Evolutionary conservation across 1,140 invertebrate species (phyloP).

Genomic region (Penaeus indicus): DNA sequence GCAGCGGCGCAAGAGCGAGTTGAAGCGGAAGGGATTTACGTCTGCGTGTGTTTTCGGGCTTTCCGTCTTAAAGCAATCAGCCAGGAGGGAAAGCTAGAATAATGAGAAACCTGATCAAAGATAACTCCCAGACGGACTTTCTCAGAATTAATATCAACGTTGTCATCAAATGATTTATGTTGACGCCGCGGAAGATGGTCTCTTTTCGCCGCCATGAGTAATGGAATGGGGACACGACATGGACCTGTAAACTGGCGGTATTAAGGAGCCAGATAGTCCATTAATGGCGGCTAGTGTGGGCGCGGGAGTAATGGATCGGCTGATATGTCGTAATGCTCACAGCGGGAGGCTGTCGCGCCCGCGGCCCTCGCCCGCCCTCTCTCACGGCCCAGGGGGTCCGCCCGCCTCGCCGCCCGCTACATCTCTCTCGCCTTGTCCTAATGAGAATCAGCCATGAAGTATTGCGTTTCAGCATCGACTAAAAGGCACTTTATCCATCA

Average conservation of each 20-base stretch:
- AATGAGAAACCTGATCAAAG: not conserved
- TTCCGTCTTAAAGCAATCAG: no score
- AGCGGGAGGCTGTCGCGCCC: slow-evolving; percentile 47
- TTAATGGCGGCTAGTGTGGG: slow-evolving; percentile 56
- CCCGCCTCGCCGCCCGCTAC: no score
- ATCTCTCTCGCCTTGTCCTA: no score
- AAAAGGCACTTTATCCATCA: no score
- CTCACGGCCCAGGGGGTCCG: slow-evolving; percentile 35
- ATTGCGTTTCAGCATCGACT: no score
- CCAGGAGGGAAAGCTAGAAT: not conserved
- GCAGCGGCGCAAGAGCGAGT: no score
- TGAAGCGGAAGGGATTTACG: no score
- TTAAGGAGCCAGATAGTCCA: slow-evolving; percentile 62
- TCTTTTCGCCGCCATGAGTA: slow-evolving; percentile 57
- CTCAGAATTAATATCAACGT: slow-evolving; percentile 45
- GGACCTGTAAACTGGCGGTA: slow-evolving; percentile 63
- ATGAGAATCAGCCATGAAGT: no score
- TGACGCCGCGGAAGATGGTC: slow-evolving; percentile 47
- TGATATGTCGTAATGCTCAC: slow-evolving; percentile 60
- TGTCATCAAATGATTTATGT: slow-evolving; percentile 59
- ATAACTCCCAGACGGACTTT: slow-evolving; percentile 4
- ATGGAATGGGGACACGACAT: slow-evolving; percentile 62
- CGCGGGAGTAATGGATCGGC: slow-evolving; percentile 60
- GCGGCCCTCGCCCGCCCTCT: not conserved
- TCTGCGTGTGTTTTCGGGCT: no score